Percentiles rank a stretch among this genome's conserved stretches.
Evolutionary conservation across 2,113 vertebrate genomes (phyloP).

Genomic region (Empidonax traillii): DNA sequence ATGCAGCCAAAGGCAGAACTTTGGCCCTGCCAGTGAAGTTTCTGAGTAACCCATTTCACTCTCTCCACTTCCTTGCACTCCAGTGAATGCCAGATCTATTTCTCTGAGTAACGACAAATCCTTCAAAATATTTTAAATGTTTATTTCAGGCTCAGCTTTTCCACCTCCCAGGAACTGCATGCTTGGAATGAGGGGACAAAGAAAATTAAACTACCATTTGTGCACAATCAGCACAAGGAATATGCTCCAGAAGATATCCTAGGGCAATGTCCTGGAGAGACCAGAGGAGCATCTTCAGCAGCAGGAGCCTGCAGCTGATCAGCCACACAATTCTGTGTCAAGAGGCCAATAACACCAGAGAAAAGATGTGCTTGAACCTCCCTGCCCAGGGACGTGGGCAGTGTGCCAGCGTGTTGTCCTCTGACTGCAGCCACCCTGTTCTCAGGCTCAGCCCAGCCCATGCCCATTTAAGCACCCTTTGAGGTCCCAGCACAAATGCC

Average conservation of each 20-base stretch:
- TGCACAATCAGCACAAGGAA: not conserved
- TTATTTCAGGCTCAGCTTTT: conserved; percentile 28
- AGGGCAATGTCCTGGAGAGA: not conserved
- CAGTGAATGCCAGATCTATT: not conserved
- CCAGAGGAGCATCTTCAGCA: not conserved
- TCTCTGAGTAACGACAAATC: conserved; percentile 8
- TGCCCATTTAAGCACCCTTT: not conserved
- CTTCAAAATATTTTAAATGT: not conserved
- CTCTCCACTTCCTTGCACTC: not conserved
- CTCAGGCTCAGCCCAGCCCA: not conserved
- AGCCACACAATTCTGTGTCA: not conserved
- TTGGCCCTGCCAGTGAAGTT: not conserved
- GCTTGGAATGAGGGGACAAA: not conserved
- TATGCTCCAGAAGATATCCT: not conserved
- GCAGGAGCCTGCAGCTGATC: not conserved
- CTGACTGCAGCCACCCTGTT: not conserved
- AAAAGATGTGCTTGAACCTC: not conserved
- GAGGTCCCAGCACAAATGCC: not conserved
- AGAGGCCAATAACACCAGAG: not conserved
- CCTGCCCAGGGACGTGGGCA: not conserved
- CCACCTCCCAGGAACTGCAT: not conserved
- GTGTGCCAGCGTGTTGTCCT: accelerated
- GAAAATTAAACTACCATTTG: not conserved
- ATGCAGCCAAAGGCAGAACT: not conserved
- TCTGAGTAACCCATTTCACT: not conserved